Evolutionary conservation across 2,888 invertebrate genomes (phyloP).

Genomic region (Brachypalpus laphriformis): DNA sequence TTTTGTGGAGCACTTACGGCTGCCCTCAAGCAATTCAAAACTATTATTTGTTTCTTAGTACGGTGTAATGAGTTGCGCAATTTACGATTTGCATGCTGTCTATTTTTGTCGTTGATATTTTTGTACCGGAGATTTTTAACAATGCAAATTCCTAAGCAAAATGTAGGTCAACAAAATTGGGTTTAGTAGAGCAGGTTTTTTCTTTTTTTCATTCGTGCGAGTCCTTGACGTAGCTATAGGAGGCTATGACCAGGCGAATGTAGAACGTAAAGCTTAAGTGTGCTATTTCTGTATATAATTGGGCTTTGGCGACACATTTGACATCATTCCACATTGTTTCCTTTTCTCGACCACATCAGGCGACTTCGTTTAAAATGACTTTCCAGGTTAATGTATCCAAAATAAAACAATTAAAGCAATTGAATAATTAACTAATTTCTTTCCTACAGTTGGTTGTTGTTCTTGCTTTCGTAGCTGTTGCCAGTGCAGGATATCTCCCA

Average conservation of each 20-base stretch:
- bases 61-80: slow-evolving; percentile 35
- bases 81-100: slow-evolving; percentile 21
- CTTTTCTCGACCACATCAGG: slow-evolving; percentile 13
- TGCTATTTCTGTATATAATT: slow-evolving; percentile 53
- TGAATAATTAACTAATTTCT: neutral
- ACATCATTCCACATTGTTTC: slow-evolving; percentile 38
- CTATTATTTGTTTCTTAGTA: slow-evolving; percentile 8
- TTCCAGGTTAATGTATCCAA: slow-evolving; percentile 58
- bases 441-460: slow-evolving; percentile 35
- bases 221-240: neutral
- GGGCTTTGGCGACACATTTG: neutral
- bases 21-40: slow-evolving; percentile 41
- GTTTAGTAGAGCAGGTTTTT: neutral
- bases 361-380: slow-evolving; percentile 27
- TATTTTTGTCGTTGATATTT: neutral
- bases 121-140: neutral
- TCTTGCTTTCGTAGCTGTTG: slow-evolving; percentile 35
- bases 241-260: neutral
- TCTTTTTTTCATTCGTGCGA: neutral
- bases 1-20: neutral
- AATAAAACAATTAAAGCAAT: neutral
- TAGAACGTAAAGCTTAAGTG: neutral
- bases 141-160: slow-evolving; percentile 16
- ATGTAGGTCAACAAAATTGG: slow-evolving; percentile 43
- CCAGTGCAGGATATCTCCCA: slow-evolving; percentile 48